These are phyloP conservation scores for Baryphthengus martii DNA, from an alignment of 2,113 vertebrate species.

Conservation along the genomic window DNA sequence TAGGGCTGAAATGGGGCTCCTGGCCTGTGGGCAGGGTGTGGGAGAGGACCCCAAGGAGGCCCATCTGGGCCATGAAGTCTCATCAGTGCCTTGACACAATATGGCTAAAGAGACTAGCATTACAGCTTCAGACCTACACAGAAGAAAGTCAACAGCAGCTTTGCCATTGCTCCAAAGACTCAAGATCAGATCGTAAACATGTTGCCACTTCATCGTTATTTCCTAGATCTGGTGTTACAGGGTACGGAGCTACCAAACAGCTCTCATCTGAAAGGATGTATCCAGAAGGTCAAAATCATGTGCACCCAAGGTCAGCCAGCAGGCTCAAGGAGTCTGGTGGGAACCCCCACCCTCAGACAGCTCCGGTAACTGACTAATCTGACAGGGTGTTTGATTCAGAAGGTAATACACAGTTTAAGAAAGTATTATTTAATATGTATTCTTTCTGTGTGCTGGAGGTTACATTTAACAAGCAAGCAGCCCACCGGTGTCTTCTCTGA, in stretches of 20 bases:
- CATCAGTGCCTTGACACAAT: accelerated
- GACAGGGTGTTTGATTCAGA: not conserved
- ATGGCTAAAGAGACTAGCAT: not conserved
- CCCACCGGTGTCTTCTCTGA: not conserved
- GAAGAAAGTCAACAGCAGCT: not conserved
- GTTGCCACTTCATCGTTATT: not conserved
- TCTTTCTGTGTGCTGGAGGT: not conserved
- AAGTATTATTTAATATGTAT: not conserved
- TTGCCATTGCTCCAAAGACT: not conserved
- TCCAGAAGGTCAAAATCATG: not conserved
- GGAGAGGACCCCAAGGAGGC: not conserved
- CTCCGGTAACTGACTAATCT: not conserved
- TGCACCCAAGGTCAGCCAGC: not conserved
- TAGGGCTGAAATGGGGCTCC: not conserved
- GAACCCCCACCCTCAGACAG: not conserved
- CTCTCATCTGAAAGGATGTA: not conserved
- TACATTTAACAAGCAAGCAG: not conserved
- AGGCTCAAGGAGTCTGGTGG: not conserved
- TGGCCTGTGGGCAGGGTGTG: not conserved
- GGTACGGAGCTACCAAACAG: not conserved
- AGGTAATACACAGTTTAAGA: not conserved
- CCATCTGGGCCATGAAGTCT: not conserved
- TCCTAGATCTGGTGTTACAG: not conserved
- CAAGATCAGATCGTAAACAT: not conserved
- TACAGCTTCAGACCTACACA: not conserved